A percentile compares a stretch with the other conserved stretches of the same genome.
These are phyloP conservation scores for Polydrusus tereticollis DNA, from an alignment of 2,888 invertebrate genomes.

Conservation along the genomic window DNA sequence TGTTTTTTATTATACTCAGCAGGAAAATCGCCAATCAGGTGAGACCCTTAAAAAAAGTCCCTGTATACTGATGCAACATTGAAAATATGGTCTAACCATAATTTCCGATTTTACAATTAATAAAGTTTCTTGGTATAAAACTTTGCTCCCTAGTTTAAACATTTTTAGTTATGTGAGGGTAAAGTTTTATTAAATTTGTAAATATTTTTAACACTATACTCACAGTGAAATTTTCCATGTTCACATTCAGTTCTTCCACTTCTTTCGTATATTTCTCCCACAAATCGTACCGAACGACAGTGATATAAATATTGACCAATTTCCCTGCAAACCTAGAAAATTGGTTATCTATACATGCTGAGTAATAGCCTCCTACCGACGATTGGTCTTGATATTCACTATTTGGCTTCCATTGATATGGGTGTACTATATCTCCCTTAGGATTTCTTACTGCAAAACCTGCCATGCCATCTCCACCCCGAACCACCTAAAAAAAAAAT, in stretches of 20 bases:
- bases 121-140: no score
- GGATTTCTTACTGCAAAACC: slow-evolving; percentile 93
- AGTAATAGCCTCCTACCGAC: slow-evolving; percentile 87
- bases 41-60: no score
- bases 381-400: slow-evolving; percentile 90
- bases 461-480: slow-evolving; percentile 95
- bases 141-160: no score
- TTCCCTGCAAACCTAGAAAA: slow-evolving; percentile 92
- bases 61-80: no score
- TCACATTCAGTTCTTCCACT: slow-evolving; percentile 86
- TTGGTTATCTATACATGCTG: slow-evolving; percentile 93
- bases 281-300: slow-evolving; percentile 91
- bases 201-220: background rate
- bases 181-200: background rate
- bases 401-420: slow-evolving; percentile 91
- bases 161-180: no score
- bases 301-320: slow-evolving; percentile 89
- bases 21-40: no score
- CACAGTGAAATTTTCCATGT: slow-evolving; percentile 90
- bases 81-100: no score
- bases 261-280: slow-evolving; percentile 95
- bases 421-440: slow-evolving; percentile 85
- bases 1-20: no score
- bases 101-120: no score
- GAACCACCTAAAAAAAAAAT: slow-evolving; percentile 78